A percentile compares a stretch with the other conserved stretches of the same genome.
Conservation (phyloP, 2,113 vertebrate genomes). For the Laticauda colubrina region DNA sequence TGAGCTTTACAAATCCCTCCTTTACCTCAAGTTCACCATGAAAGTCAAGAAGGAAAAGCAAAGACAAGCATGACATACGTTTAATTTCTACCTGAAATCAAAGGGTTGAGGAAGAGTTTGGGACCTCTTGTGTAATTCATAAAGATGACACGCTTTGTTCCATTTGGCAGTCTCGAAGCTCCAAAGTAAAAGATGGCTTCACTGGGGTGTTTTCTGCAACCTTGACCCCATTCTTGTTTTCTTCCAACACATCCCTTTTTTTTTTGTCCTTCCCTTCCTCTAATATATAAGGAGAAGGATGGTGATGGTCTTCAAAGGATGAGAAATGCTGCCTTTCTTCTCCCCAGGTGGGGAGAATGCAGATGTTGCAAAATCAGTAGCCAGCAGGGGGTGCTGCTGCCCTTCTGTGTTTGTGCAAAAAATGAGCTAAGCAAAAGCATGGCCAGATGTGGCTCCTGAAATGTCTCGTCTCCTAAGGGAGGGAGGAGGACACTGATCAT, state of each 20-base stretch:
- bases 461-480: not conserved
- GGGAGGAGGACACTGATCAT: not conserved
- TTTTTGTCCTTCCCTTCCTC: not conserved
- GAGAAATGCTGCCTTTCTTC: not conserved
- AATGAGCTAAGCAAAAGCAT: not conserved
- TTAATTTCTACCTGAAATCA: no score
- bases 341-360: not conserved
- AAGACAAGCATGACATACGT: no score
- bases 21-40: not conserved
- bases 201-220: no score
- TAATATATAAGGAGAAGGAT: not conserved
- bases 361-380: not conserved
- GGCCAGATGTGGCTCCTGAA: not conserved
- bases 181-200: no score
- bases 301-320: no score
- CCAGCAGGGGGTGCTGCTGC: not conserved
- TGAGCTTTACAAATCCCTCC: no score
- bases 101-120: not conserved
- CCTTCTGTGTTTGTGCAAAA: not conserved
- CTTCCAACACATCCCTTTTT: not conserved
- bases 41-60: no score
- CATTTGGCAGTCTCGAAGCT: no score
- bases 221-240: no score
- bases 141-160: not conserved
- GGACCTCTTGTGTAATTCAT: not conserved